Conservation (phyloP, 2,797 vertebrate species). For the Echiichthys vipera region DNA sequence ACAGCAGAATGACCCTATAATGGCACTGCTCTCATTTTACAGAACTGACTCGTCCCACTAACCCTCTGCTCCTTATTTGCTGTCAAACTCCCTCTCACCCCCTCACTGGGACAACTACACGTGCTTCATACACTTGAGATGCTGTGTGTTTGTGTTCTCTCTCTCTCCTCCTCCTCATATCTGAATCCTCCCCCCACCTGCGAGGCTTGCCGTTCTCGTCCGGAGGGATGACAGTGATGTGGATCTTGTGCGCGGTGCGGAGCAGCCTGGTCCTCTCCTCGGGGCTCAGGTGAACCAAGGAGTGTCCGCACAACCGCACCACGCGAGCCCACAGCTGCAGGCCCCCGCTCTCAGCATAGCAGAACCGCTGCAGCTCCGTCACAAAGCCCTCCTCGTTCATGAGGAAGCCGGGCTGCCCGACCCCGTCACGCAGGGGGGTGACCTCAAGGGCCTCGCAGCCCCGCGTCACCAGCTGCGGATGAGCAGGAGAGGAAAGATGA, state of each 20-base stretch:
- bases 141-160: conserved; percentile 11
- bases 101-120: conserved; percentile 16
- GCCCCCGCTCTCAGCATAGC: conserved; percentile 91
- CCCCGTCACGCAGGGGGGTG: conserved; percentile 89
- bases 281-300: conserved; percentile 84
- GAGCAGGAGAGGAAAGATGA: background rate
- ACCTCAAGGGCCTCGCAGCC: conserved; percentile 93
- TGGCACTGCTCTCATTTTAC: conserved; percentile 32
- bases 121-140: conserved; percentile 6
- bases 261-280: conserved; percentile 86
- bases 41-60: conserved; percentile 37
- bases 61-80: background rate
- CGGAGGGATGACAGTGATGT: conserved; percentile 92
- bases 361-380: conserved; percentile 91
- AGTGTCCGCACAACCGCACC: conserved; percentile 88
- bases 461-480: conserved; percentile 88
- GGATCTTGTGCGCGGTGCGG: conserved; percentile 89
- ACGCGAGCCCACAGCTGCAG: conserved; percentile 90
- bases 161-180: background rate
- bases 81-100: conserved; percentile 28
- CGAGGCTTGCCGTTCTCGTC: conserved; percentile 92
- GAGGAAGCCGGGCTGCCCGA: conserved; percentile 91
- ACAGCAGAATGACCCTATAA: conserved; percentile 49
- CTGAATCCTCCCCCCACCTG: conserved; percentile 81
- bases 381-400: conserved; percentile 92